A percentile compares a stretch with the other conserved stretches of the same genome.
Evolutionary conservation across 2,888 invertebrate genomes (phyloP).

Genomic region (Alviniconcha strummeri): DNA sequence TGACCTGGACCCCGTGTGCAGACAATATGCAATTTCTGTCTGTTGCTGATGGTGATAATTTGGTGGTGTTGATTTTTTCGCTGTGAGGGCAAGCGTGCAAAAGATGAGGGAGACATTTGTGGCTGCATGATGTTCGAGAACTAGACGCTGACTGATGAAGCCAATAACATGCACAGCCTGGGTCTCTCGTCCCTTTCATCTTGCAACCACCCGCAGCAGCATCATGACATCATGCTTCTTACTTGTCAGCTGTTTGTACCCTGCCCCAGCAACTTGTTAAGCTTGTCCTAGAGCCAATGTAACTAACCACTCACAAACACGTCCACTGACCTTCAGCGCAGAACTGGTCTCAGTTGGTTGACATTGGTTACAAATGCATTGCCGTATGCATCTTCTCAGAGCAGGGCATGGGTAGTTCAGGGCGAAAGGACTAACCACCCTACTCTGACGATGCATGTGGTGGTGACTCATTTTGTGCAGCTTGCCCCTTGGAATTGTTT

Average conservation of each 20-base stretch:
- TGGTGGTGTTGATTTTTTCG: slow-evolving; percentile 5
- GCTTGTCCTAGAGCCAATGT: slow-evolving; percentile 3
- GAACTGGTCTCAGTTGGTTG: slow-evolving; percentile 55
- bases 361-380: slow-evolving; percentile 40
- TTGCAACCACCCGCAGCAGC: slow-evolving; percentile 10
- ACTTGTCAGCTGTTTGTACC: neutral
- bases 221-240: neutral
- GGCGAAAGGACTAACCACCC: neutral
- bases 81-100: slow-evolving; percentile 3
- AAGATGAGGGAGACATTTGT: neutral
- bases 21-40: slow-evolving; percentile 24
- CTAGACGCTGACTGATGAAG: neutral
- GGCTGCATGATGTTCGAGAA: neutral
- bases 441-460: slow-evolving; percentile 3
- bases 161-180: neutral
- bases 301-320: slow-evolving; percentile 23
- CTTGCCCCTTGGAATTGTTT: neutral
- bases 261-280: neutral
- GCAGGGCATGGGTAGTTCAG: neutral
- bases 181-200: slow-evolving; percentile 9
- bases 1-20: neutral
- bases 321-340: slow-evolving; percentile 32
- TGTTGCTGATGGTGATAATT: neutral
- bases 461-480: slow-evolving; percentile 12
- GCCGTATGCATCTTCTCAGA: slow-evolving; percentile 33